Evolutionary conservation across 64 coral and sea anemone genomes (phyloP), one percentile per base, ranked within the genome.

Genomic region (Platygyra sinensis): DNA sequence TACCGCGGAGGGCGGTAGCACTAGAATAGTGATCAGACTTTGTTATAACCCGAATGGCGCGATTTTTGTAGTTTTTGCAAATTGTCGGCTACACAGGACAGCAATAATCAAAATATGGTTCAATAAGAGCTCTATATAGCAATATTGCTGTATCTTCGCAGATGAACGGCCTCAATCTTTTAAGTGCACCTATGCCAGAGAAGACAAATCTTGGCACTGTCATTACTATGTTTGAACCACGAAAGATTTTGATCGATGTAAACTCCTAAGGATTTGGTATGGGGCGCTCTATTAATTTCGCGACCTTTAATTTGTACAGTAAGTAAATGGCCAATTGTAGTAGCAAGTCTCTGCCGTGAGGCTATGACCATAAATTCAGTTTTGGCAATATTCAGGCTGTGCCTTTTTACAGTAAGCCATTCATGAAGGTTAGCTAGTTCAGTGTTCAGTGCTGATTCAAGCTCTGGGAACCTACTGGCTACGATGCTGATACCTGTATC

Each of bases 41-140:
- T 30, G 72, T 76, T 18, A 77, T 77, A 25, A 88, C 57, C 38
- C 54, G 59, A 32, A 59, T 74, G 50, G 86, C 86, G 54, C 57
- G 72, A 88, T 88, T 74, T n/a, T 74, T 87, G 33, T 74, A 87
- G 24, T 74, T 87, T 87, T 87, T 87, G 71, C 52, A 87, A 74
- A 62, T 77, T 75, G n/a, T 77, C 86, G 38, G 16, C 59, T 61
- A 88, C 50, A 87, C 84, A 30, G 46, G 29, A 42, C 84, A 49
- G 60, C 67, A 87, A 74, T 87, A 87, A 32, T 87, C 72, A 24
- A 75, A 88, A 52, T 75, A 46, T n/a, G 72, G 69, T 32, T 65
- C 30, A 29, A 88, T 88, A 13, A 88, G 73, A 71, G 72, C 72
- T 59, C 52, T 55, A 88, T 76, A 88, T 30, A 76, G 22, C 24